Percentiles rank a stretch among this genome's conserved stretches.
Conservation (phyloP, 2,888 invertebrate species). For the Diarsia brunnea region DNA sequence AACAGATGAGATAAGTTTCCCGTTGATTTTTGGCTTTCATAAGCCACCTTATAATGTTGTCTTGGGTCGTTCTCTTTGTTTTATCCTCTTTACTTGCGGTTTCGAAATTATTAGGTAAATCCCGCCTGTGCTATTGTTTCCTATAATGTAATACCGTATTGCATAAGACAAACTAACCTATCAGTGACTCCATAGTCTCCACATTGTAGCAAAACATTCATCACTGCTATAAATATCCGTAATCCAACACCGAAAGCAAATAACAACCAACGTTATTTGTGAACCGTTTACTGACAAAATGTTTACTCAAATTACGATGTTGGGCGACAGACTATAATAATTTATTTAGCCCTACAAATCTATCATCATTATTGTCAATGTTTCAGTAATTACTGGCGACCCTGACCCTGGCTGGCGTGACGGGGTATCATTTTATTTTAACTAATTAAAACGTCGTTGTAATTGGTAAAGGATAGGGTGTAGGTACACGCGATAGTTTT, state of each 20-base stretch:
- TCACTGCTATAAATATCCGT: slow-evolving; percentile 41
- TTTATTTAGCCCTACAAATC: slow-evolving; percentile 49
- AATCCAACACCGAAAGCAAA: slow-evolving; percentile 13
- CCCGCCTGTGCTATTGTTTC: neutral
- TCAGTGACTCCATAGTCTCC: neutral
- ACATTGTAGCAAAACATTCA: slow-evolving; percentile 15
- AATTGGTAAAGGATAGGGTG: slow-evolving; percentile 49
- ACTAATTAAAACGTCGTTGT: slow-evolving; percentile 60
- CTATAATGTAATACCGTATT: neutral
- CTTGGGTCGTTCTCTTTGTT: neutral
- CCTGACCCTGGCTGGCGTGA: slow-evolving; percentile 53
- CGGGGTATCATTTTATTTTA: slow-evolving; percentile 53
- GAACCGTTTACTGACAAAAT: slow-evolving; percentile 50
- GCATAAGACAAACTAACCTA: too few relatives aligned
- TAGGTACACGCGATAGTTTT: slow-evolving; percentile 50
- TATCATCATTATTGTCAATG: slow-evolving; percentile 48
- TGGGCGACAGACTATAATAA: slow-evolving; percentile 45
- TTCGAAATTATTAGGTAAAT: neutral
- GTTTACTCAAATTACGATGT: slow-evolving; percentile 53
- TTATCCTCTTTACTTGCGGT: neutral
- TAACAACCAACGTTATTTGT: slow-evolving; percentile 44
- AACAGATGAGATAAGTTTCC: neutral
- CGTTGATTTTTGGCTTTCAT: neutral
- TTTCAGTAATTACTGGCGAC: slow-evolving; percentile 40
- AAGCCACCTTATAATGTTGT: neutral